Conservation (phyloP, 1,140 invertebrate species). For the Gryllus bimaculatus region DNA sequence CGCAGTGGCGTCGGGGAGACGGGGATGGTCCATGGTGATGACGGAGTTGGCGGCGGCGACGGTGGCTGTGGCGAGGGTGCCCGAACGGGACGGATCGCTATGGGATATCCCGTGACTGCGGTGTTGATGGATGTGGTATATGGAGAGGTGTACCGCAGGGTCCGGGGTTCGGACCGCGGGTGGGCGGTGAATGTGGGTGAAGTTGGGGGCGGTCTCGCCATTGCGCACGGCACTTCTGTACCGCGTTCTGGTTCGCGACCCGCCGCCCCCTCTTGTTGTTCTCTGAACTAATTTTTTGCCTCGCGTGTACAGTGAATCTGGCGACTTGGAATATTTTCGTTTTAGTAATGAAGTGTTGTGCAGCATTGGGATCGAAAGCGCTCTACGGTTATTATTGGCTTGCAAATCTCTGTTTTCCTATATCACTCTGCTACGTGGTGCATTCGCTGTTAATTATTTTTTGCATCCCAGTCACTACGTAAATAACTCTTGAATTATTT, state of each 20-base stretch:
- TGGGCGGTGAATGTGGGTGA: too few relatives aligned
- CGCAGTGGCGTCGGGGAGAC: background rate
- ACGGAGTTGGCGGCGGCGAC: too few relatives aligned
- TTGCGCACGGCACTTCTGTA: too few relatives aligned
- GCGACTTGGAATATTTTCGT: background rate
- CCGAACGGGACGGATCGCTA: too few relatives aligned
- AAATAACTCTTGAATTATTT: background rate
- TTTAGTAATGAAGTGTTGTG: constrained; percentile 1
- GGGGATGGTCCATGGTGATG: background rate
- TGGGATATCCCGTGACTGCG: too few relatives aligned
- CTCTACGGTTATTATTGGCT: background rate
- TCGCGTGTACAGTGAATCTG: background rate
- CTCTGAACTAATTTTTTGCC: background rate
- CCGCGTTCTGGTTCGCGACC: background rate
- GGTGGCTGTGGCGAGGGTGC: too few relatives aligned
- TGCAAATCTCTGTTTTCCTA: too few relatives aligned
- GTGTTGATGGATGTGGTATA: too few relatives aligned
- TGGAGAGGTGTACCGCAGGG: too few relatives aligned
- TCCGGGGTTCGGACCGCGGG: too few relatives aligned
- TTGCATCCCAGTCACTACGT: background rate
- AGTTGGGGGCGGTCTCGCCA: too few relatives aligned
- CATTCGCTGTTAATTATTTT: background rate
- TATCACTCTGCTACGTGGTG: background rate
- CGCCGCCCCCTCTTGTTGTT: background rate
- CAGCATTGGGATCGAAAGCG: background rate